Evolutionary conservation across 2,888 invertebrate genomes (phyloP), one percentile per base, ranked within the genome.

Genomic region (Amphipyra berbera): DNA sequence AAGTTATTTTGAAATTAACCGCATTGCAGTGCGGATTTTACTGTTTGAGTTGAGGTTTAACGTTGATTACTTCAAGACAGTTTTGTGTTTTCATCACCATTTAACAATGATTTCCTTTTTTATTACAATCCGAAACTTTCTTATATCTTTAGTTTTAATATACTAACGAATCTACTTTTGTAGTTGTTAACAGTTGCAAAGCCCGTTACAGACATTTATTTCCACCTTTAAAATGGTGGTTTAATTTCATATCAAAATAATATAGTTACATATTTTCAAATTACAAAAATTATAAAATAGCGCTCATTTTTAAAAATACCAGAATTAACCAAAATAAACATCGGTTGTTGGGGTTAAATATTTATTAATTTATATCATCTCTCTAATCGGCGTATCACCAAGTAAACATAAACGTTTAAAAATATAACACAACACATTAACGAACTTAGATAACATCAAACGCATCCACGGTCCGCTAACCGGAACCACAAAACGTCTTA

Each of bases 1-100:
- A 68, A 73, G 75, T 77, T 79, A 76, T 81, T 76, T 80, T 78
- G 74, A 79, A 82, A 79, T 81, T 82, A 83, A 76, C 82, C 82
- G 81, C 84, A 84, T 79, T 86, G 85, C 85, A 80, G 79, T 78
- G 74, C 58, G 47, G 46, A 69, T 75, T 55, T 57, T 61, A 47
- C 14, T 48, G 71, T 47, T 62, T 40, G 13, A 68, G 48, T 57
- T 68, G 46, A 68, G 68, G 47, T 73, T 68, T 44, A 68, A 55
- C 30, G 54, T 52, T 68, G 61, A 68, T 74, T 74, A 41, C 10
- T 52, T 74, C 40, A 8, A 21, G 30, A 9, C 44, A 68, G 59
- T 59, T 59, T 46, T 15, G 15, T 37, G 12, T 33, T 55, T 44
- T 45, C 6, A 48, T 44, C 30, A 12, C 30, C 48, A 48, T 47